Base-by-base conservation (phyloP, 2,888 invertebrate genomes). In the Eucriotettix oculatus region DNA sequence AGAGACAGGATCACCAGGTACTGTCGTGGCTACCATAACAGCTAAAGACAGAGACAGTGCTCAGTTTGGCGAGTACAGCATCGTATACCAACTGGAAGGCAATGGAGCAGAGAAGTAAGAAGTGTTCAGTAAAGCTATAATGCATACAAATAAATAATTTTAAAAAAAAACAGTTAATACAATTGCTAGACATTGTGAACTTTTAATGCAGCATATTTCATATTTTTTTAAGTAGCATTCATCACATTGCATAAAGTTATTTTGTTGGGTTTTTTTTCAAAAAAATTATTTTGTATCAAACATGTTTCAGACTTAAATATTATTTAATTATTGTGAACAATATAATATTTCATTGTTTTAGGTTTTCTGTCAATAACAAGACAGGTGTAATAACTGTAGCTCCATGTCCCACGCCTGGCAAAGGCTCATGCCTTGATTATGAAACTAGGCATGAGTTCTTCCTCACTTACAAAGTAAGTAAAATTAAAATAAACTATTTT, bases 1-100 rank as follows among this genome's bases (percentile, higher is more conserved):
- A 0, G 91, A 92, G 73, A 79, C 78, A 16, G 84, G 88, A 0
- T 70, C 79, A 0, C 76, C 83, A 0, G 85, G 83, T 1, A 84
- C 86, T 48, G 78, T 82, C 58, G 83, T 95, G 43, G 80, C 85
- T 0, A 84, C 84, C 3, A 84, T 95, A 52, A 83, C 80, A 55
- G 95, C 94, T 1, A 83, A 80, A 60, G 95, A 95, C 74, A 77
- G 86, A 56, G 95, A 95, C 71, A 87, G 87, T 64, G 89, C 87
- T 16, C 76, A 73, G 66, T 91, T 85, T 69, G 94, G 94, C 0
- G 86, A 86, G 56, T 83, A 84, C 59, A 91, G 94, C 11, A 86
- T 95, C 66, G 78, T 88, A 29, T 96, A 94, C 73, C 82, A 85
- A 65, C 74, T 95, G 2, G 83, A 85, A 1, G 93, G 93, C 1